A percentile compares a stretch with the other conserved stretches of the same genome.
phyloP scores from a whole-genome alignment of 2,797 vertebrate genomes.

The Triplophysa yarkandensis region DNA sequence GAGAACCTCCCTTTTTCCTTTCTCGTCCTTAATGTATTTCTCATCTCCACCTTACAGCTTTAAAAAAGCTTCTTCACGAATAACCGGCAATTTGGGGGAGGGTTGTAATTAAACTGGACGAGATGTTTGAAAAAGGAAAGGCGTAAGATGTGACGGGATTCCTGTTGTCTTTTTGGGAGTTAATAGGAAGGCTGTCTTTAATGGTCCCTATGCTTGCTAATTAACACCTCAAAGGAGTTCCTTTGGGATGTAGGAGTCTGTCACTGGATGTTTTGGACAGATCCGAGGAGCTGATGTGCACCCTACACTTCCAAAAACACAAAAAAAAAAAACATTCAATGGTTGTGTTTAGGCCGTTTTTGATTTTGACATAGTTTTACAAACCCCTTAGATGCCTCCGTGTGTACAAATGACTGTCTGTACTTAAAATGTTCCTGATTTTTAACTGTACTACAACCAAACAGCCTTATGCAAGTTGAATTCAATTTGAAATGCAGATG shows the following conservation, averaged over 20 bases:
- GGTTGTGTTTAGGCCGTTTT: too few species aligned
- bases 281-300: conserved; percentile 15
- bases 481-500: too few species aligned
- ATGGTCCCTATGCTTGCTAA: conserved; percentile 16
- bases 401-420: too few species aligned
- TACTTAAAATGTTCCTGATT: too few species aligned
- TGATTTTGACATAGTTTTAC: too few species aligned
- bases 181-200: conserved; percentile 38
- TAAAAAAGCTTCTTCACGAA: conserved; percentile 43
- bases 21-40: conserved; percentile 15
- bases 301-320: conserved; percentile 3
- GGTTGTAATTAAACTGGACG: conserved; percentile 20
- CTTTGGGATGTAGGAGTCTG: conserved; percentile 30
- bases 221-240: conserved; percentile 42
- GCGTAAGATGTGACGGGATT: conserved; percentile 25
- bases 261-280: conserved; percentile 43
- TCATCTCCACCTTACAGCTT: conserved; percentile 21
- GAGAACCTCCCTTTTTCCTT: conserved; percentile 28
- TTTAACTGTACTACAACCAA: too few species aligned
- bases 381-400: too few species aligned
- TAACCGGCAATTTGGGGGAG: conserved; percentile 39
- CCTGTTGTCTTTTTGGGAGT: conserved; percentile 23
- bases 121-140: conserved; percentile 35
- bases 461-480: background rate
- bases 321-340: conserved; percentile 15